Evolutionary conservation across 2,113 vertebrate species (phyloP).

Genomic region (Dicaeum eximium): DNA sequence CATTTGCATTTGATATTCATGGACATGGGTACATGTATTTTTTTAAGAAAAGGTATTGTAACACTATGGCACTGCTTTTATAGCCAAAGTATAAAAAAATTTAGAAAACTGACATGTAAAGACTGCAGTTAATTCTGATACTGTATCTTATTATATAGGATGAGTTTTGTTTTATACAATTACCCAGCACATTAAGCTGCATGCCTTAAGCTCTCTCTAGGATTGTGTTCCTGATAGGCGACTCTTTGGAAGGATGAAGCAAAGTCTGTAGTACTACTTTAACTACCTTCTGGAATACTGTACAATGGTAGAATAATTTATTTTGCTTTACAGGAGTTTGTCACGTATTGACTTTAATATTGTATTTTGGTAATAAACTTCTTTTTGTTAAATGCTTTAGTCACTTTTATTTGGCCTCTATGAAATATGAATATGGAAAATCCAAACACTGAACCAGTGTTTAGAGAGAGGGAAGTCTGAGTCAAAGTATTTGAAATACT

Average conservation of each 20-base stretch:
- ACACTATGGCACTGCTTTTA: slow-evolving; percentile 79
- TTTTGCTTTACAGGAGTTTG: slow-evolving; percentile 87
- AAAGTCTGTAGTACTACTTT: slow-evolving; percentile 67
- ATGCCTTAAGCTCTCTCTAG: slow-evolving; percentile 77
- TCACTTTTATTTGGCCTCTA: slow-evolving; percentile 12
- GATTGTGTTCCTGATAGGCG: slow-evolving; percentile 57
- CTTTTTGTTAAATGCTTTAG: slow-evolving; percentile 73
- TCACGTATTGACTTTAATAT: slow-evolving; percentile 85
- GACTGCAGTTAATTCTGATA: slow-evolving; percentile 66
- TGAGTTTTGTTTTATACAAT: slow-evolving; percentile 72
- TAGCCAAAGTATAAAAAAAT: slow-evolving; percentile 76
- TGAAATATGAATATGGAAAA: not conserved
- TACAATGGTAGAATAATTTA: slow-evolving; percentile 90
- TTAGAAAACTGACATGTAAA: slow-evolving; percentile 75
- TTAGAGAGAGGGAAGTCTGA: not conserved
- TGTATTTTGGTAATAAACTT: slow-evolving; percentile 98
- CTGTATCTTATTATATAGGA: slow-evolving; percentile 68
- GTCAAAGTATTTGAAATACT: not conserved
- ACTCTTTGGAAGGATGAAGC: slow-evolving; percentile 67
- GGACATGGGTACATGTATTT: slow-evolving; percentile 80
- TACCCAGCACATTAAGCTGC: slow-evolving; percentile 70
- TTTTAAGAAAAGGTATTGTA: slow-evolving; percentile 82
- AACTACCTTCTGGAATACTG: slow-evolving; percentile 78
- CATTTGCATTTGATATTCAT: slow-evolving; percentile 79
- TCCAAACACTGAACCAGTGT: not conserved